A percentile compares a stretch with the other conserved stretches of the same genome.
Evolutionary conservation across 2,888 invertebrate species (phyloP).

Genomic region (Epinotia bilunana): DNA sequence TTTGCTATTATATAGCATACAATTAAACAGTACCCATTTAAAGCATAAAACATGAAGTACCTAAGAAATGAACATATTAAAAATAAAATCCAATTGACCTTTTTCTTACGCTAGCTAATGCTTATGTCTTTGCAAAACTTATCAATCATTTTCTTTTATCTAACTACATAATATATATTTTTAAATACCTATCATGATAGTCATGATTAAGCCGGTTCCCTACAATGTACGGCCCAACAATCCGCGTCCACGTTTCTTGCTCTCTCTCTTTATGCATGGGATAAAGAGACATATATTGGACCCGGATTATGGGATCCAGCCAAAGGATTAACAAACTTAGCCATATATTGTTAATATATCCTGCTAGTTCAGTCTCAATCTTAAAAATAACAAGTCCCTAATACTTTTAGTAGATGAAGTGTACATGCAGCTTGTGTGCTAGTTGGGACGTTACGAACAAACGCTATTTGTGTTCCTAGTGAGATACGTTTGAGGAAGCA

Average conservation of each 20-base stretch:
- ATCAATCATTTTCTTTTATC: not conserved
- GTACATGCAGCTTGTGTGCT: too few relatives aligned
- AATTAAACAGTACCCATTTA: not conserved
- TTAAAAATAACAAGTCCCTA: slow-evolving; percentile 41
- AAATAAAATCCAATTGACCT: slow-evolving; percentile 3
- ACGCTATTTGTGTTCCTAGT: too few relatives aligned
- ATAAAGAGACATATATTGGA: too few relatives aligned
- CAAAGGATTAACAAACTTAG: not conserved
- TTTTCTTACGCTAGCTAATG: slow-evolving; percentile 6
- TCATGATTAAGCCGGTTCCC: not conserved
- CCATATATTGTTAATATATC: slow-evolving; percentile 14
- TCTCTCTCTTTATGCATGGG: too few relatives aligned
- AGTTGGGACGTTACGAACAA: too few relatives aligned
- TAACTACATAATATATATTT: not conserved
- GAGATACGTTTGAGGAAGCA: too few relatives aligned
- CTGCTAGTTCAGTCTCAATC: slow-evolving; percentile 37
- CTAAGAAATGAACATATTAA: not conserved
- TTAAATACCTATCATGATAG: too few relatives aligned
- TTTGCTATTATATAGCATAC: slow-evolving; percentile 17
- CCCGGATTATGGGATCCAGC: too few relatives aligned
- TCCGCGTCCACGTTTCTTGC: too few relatives aligned
- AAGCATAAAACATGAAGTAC: not conserved
- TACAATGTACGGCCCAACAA: too few relatives aligned
- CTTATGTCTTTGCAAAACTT: slow-evolving; percentile 4
- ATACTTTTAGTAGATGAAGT: slow-evolving; percentile 26